Conservation (phyloP, 92 coral and sea anemone genomes). For the Palythoa heliodiscus region DNA sequence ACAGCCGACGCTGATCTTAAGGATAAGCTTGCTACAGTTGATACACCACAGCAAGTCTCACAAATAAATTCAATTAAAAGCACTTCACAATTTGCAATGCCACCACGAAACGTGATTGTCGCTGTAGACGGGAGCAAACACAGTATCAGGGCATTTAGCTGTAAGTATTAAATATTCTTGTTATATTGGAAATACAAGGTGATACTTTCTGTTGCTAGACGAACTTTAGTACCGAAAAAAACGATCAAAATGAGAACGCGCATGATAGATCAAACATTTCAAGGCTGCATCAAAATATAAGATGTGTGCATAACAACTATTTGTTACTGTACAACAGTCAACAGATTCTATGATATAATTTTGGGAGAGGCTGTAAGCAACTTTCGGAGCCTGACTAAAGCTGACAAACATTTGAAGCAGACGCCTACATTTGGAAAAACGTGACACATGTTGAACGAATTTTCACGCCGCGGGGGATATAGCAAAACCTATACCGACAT, state of each 20-base stretch:
- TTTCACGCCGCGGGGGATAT: no score
- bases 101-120: slow-evolving; percentile 16
- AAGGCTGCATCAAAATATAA: not conserved
- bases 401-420: not conserved
- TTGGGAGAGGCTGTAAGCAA: not conserved
- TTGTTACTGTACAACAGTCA: not conserved
- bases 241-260: not conserved
- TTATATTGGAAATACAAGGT: not conserved
- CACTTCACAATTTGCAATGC: not conserved
- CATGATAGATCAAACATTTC: not conserved
- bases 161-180: not conserved
- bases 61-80: not conserved
- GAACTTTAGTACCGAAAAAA: not conserved
- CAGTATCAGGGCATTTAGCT: slow-evolving; percentile 28
- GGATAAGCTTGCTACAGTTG: not conserved
- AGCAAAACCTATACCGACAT: no score
- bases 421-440: not conserved
- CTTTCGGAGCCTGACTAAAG: not conserved
- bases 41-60: not conserved
- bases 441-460: no score
- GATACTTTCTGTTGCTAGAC: not conserved
- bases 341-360: not conserved
- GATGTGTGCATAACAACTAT: not conserved
- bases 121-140: slow-evolving; percentile 37
- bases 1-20: not conserved